These are phyloP conservation scores for Tenebrosternarchus preto DNA, from an alignment of 2,113 vertebrate genomes.

Conservation along the genomic window DNA sequence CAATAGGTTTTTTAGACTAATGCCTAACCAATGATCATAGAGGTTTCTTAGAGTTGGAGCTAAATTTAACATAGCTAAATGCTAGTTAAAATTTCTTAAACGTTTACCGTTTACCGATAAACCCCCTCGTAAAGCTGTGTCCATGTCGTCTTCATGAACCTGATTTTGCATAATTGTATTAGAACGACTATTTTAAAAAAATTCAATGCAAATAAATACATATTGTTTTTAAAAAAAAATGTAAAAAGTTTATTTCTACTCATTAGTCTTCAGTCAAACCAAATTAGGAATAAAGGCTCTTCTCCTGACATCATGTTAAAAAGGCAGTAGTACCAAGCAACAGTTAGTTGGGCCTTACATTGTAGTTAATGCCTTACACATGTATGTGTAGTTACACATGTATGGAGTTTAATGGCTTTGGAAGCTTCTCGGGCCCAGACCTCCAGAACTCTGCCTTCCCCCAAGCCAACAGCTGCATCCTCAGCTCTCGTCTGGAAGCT, in stretches of 20 bases:
- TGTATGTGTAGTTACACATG: background rate
- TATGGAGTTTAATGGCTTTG: background rate
- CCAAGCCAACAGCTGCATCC: conserved; percentile 29
- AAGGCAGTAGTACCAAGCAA: background rate
- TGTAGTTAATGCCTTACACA: background rate
- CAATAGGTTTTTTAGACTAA: background rate
- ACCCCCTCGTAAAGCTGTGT: too few relatives aligned
- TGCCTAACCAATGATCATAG: too few relatives aligned
- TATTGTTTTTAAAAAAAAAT: too few relatives aligned
- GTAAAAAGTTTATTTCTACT: too few relatives aligned
- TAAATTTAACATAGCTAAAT: too few relatives aligned
- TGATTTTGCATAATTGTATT: too few relatives aligned
- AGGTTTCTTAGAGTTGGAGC: too few relatives aligned
- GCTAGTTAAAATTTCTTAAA: too few relatives aligned
- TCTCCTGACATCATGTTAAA: background rate
- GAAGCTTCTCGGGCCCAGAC: background rate
- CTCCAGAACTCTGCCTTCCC: background rate
- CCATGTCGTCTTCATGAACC: too few relatives aligned
- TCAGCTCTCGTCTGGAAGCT: background rate
- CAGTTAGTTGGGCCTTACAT: background rate
- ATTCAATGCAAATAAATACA: too few relatives aligned
- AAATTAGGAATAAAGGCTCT: background rate
- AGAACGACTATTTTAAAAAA: background rate
- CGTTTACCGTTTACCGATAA: too few relatives aligned
- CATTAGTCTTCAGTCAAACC: too few relatives aligned